These are phyloP conservation scores for Amphipyra berbera DNA, from an alignment of 2,888 invertebrate species.

Conservation along the genomic window DNA sequence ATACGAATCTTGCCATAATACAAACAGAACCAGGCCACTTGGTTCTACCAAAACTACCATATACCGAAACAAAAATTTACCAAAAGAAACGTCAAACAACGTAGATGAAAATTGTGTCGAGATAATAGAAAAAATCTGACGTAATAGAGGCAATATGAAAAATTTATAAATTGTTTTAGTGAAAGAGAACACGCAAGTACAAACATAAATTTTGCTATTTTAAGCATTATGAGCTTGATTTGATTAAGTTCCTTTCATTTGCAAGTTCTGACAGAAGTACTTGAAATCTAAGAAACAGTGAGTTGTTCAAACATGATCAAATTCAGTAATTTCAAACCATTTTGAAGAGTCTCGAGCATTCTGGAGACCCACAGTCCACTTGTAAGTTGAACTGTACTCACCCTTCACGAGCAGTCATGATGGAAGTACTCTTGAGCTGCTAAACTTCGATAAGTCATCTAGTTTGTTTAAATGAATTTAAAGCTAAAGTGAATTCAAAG, in stretches of 20 bases:
- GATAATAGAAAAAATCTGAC: neutral
- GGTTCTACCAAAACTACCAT: neutral
- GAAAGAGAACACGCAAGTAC: neutral
- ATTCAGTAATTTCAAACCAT: conserved; percentile 52
- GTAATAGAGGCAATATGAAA: neutral
- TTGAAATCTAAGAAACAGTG: conserved; percentile 51
- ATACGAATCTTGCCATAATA: conserved; percentile 14
- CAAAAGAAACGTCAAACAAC: neutral
- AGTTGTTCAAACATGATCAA: conserved; percentile 52
- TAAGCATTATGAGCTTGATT: conserved; percentile 16
- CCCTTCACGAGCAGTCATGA: conserved; percentile 51
- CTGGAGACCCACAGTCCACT: conserved; percentile 50
- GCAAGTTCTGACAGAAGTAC: conserved; percentile 28
- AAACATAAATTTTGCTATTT: neutral
- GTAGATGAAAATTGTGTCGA: neutral
- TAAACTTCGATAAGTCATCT: conserved; percentile 52
- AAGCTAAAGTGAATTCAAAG: conserved; percentile 26
- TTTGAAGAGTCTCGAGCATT: conserved; percentile 46
- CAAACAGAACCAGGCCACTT: conserved; percentile 9
- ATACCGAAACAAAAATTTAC: no score
- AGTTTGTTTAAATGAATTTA: conserved; percentile 39
- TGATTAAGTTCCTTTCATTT: conserved; percentile 35
- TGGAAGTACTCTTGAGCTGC: conserved; percentile 46
- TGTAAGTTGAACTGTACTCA: conserved; percentile 52
- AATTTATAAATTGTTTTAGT: neutral